These are phyloP conservation scores for Drosophila neoperkinsi DNA, from an alignment of 2,888 invertebrate genomes.

Conservation along the genomic window DNA sequence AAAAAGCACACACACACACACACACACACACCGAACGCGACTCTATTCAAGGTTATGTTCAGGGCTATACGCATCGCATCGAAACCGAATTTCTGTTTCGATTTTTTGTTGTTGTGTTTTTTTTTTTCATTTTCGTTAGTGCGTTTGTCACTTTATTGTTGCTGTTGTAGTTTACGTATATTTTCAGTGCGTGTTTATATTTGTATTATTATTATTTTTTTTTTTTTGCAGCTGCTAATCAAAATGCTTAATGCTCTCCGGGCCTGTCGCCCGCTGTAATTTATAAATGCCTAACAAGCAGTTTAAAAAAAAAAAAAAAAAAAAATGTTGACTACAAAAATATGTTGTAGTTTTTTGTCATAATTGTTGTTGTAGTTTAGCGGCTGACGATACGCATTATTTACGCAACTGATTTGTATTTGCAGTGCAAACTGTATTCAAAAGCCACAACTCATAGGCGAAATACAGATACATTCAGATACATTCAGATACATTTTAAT, in stretches of 20 bases:
- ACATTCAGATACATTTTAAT: not conserved
- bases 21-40: slow-evolving; percentile 51
- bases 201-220: slow-evolving; percentile 6
- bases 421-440: slow-evolving; percentile 65
- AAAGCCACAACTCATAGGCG: not conserved
- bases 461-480: not conserved
- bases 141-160: slow-evolving; percentile 57
- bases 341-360: slow-evolving; percentile 10
- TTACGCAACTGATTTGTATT: slow-evolving; percentile 81
- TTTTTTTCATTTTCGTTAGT: slow-evolving; percentile 54
- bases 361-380: slow-evolving; percentile 29
- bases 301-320: slow-evolving; percentile 9
- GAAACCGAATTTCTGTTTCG: slow-evolving; percentile 60
- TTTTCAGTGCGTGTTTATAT: slow-evolving; percentile 39
- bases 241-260: slow-evolving; percentile 71
- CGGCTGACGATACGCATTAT: slow-evolving; percentile 74
- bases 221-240: slow-evolving; percentile 78
- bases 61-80: slow-evolving; percentile 81
- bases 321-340: slow-evolving; percentile 3
- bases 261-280: slow-evolving; percentile 66
- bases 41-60: slow-evolving; percentile 83
- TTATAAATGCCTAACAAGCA: slow-evolving; percentile 69
- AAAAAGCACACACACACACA: not conserved
- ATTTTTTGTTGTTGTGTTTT: slow-evolving; percentile 31
- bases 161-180: slow-evolving; percentile 53